Evolutionary conservation across 2,888 invertebrate genomes (phyloP).

Genomic region (Heteromurus nitidus): DNA sequence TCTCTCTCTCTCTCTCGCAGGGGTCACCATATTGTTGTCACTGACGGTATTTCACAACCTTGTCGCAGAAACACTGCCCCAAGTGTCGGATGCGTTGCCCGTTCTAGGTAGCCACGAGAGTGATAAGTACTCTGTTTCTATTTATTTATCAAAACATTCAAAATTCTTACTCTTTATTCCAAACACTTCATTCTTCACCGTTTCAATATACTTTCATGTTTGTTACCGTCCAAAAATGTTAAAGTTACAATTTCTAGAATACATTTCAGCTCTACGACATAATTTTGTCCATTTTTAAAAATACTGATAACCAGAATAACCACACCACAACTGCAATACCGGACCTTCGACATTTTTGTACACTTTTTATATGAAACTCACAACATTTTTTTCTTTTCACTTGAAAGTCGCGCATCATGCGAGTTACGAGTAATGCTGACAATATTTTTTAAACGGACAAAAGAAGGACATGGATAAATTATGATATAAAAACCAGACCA

Average conservation of each 20-base stretch:
- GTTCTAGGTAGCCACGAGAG: conserved; percentile 79
- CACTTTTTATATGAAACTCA: not conserved
- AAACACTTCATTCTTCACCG: no score
- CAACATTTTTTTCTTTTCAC: not conserved
- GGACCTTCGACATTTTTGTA: not conserved
- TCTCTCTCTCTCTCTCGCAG: conserved; percentile 74
- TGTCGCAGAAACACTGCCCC: conserved; percentile 79
- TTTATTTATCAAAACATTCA: not conserved
- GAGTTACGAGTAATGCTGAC: not conserved
- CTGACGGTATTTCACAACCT: conserved; percentile 79
- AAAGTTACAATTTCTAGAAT: no score
- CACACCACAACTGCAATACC: not conserved
- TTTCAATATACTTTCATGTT: no score
- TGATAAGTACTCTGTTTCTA: no score
- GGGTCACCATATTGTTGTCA: conserved; percentile 79
- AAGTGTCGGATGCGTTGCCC: conserved; percentile 78
- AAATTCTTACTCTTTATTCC: no score
- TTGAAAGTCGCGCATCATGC: not conserved
- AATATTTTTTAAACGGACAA: no score
- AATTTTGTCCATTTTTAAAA: not conserved
- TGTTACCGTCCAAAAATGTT: no score
- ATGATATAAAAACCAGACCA: no score
- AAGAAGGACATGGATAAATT: no score
- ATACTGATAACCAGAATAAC: not conserved
- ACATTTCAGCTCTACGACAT: not conserved